Base-by-base conservation (phyloP, 2,113 vertebrate species). In the Gobius niger region DNA sequence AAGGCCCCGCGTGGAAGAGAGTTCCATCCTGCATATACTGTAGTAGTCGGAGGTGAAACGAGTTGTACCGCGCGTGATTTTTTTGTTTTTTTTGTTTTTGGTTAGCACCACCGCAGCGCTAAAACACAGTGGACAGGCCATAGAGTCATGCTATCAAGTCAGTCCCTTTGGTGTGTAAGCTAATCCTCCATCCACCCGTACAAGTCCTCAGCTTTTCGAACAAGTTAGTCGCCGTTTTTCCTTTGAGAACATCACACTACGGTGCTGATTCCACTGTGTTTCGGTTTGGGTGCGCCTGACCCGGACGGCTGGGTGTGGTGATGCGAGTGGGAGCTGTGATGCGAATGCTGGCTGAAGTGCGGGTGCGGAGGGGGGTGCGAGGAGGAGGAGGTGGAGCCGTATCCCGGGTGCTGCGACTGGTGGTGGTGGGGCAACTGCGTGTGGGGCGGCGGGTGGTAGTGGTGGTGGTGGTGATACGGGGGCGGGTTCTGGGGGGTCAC, bases 221-320 rank as follows among this genome's bases (percentile, higher is more conserved):
- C 3, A 0, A 11, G 11, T 24, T 24, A 19, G n/a, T n/a, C n/a
- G 24, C 24, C 24, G 24, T 34, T 34, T 70, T 76, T 65, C 67
- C 83, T 66, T 49, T 56, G 12, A 40, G 66, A 82, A 70, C 70
- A 72, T 93, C 90, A 97, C 91, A 98, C 96, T 87, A 98, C 92
- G 76, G 96, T 98, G 94, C 96, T 99, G 93, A 99, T 97, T 85
- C 95, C 96, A 41, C 96, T 97, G 93, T 97, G 95, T 87, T 96
- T 99, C 86, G 93, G 89, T 93, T 98, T 98, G 85, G 93, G 87
- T 86, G 93, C 92, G 78, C 93, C 77, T 34, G 90, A 62, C 88
- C 52, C 92, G 1, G 90, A 85, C 1, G 92, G 93, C 50, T 96
- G 95, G 63, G 91, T 90, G 1, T 96, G 96, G 88, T 95, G 95